Evolutionary conservation across 2,888 invertebrate genomes (phyloP).

Genomic region (Drosophila tanythrix): DNA sequence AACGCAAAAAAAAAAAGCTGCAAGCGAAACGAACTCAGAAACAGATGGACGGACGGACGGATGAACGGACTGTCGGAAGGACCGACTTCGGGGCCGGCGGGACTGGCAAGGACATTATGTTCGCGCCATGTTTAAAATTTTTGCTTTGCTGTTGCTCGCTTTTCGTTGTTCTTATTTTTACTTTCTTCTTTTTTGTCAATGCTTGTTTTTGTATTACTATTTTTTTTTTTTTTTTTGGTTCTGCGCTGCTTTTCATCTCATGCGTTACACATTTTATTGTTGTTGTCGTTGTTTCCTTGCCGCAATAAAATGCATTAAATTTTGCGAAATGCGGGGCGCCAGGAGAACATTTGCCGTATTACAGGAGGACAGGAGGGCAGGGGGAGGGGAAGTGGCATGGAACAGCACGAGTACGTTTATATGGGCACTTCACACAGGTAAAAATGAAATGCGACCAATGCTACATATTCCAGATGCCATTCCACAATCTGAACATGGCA

Average conservation of each 20-base stretch:
- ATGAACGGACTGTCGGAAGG: slow-evolving; percentile 13
- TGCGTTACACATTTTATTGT: slow-evolving; percentile 74
- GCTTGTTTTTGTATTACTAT: slow-evolving; percentile 33
- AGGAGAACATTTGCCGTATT: slow-evolving; percentile 27
- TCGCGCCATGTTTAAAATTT: slow-evolving; percentile 83
- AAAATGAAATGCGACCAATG: slow-evolving; percentile 51
- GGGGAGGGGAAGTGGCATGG: slow-evolving; percentile 2
- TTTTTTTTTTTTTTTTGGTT: slow-evolving; percentile 36
- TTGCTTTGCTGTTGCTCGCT: slow-evolving; percentile 48
- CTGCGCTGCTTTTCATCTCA: slow-evolving; percentile 76
- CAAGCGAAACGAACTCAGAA: slow-evolving; percentile 24
- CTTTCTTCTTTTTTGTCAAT: slow-evolving; percentile 34
- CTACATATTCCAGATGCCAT: slow-evolving; percentile 58
- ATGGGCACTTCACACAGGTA: slow-evolving; percentile 47
- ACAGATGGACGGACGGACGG: slow-evolving; percentile 16
- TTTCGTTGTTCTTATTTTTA: slow-evolving; percentile 52
- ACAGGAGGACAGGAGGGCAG: not conserved
- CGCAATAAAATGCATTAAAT: slow-evolving; percentile 73
- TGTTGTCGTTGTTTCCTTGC: slow-evolving; percentile 43
- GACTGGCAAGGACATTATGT: slow-evolving; percentile 83
- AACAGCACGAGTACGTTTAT: slow-evolving; percentile 9
- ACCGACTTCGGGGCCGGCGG: slow-evolving; percentile 23
- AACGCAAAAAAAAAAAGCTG: slow-evolving; percentile 49
- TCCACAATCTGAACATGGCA: slow-evolving; percentile 23
- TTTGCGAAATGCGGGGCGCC: slow-evolving; percentile 76